These are phyloP conservation scores for Eilema griseolum DNA, from an alignment of 2,888 invertebrate genomes.

Conservation along the genomic window DNA sequence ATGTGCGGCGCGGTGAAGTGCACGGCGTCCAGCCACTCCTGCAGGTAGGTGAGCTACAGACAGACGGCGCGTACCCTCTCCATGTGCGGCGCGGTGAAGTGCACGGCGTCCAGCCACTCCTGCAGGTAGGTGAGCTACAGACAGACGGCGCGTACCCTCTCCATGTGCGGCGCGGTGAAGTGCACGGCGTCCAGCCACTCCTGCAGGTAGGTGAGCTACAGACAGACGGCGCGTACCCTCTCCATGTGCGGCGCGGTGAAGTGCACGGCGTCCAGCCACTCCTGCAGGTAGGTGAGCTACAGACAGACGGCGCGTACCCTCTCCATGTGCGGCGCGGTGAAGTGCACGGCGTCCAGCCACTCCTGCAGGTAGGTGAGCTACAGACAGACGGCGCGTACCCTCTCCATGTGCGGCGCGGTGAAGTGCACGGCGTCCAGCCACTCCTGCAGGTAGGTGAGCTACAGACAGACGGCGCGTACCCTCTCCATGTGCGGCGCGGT, in stretches of 20 bases:
- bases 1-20: slow-evolving; percentile 88
- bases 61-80: no score
- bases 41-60: slow-evolving; percentile 86
- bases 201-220: neutral
- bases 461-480: slow-evolving; percentile 67
- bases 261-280: neutral
- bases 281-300: slow-evolving; percentile 54
- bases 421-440: no score
- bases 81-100: slow-evolving; percentile 54
- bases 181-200: slow-evolving; percentile 67
- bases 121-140: slow-evolving; percentile 84
- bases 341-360: no score
- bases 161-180: slow-evolving; percentile 53
- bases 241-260: no score
- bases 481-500: slow-evolving; percentile 83
- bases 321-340: no score
- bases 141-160: no score
- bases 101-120: slow-evolving; percentile 91
- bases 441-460: no score
- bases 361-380: no score
- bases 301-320: no score
- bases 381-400: no score
- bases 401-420: no score
- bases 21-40: slow-evolving; percentile 96
- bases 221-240: no score